Base-by-base conservation (phyloP, 2,797 vertebrate genomes). In the Pteronotus mesoamericanus region DNA sequence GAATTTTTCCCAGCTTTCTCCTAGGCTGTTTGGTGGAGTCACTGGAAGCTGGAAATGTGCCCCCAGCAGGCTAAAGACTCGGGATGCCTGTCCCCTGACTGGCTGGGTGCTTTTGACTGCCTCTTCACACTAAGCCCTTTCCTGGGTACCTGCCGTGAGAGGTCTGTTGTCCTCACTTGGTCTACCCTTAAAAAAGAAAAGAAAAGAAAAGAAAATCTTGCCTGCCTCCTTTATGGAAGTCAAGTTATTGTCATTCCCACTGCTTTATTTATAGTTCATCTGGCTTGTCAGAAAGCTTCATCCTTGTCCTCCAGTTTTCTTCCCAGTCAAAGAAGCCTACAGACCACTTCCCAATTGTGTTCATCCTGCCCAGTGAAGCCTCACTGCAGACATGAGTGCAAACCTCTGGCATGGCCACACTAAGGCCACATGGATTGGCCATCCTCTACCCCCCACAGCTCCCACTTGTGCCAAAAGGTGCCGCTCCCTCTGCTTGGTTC, bases 401-500 rank as follows among this genome's bases (percentile, higher is more conserved):
- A n/a, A 34, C 0, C 6, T 11, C 5, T 0, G 15, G 53, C 19
- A 18, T 1, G 46, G 46, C 53, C 37, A 34, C 9, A 24, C 57
- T 4, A 5, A 18, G 21, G 12, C n/a, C 46, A n/a, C 7, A 5
- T 37, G 14, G 5, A n/a, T n/a, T 48, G 44, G 19, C 32, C 19
- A 55, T 19, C 26, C 34, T 42, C 51, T 5, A 24, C 16, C 21
- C 29, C 6, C 11, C 6, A 22, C 9, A 15, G 24, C 15, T 32
- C 2, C 59, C 10, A 9, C 5, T 26, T 2, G 1, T 39, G 10
- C 22, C 37, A 46, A 16, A 48, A 85, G 32, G 12, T 1, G 1
- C 34, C 37, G 11, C 4, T 6, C 2, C 21, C 1, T 34, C 34
- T 0, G 1, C 5, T 66, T 1, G 18, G 1, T 9, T n/a, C 34